Conservation (phyloP, 2,797 vertebrate genomes). For the Catamblyrhynchus diadema region DNA sequence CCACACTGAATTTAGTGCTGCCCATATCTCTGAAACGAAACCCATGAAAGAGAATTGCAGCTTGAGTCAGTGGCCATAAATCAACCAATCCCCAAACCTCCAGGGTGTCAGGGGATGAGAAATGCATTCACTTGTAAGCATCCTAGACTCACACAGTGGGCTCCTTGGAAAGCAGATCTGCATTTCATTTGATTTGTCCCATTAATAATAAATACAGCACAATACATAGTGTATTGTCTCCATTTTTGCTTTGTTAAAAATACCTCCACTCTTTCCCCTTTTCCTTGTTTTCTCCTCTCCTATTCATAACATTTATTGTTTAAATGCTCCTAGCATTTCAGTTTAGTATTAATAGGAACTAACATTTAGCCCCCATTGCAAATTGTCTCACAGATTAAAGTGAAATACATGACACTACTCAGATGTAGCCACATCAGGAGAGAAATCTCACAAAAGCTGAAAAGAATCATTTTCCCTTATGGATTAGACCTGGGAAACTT, state of each 20-base stretch:
- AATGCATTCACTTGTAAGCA: background rate
- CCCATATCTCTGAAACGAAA: background rate
- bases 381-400: background rate
- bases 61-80: background rate
- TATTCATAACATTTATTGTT: background rate
- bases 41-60: background rate
- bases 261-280: background rate
- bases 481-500: background rate
- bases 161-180: background rate
- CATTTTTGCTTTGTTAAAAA: background rate
- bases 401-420: background rate
- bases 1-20: constrained; percentile 2
- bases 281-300: background rate
- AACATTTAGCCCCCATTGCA: background rate
- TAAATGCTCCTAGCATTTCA: background rate
- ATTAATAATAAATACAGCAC: background rate
- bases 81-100: background rate
- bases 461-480: background rate
- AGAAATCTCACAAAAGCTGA: background rate
- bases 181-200: background rate
- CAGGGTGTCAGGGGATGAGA: background rate
- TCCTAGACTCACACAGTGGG: background rate
- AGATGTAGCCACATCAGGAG: background rate
- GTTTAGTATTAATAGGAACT: background rate
- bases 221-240: background rate